A percentile compares a stretch with the other conserved stretches of the same genome.
phyloP scores from a whole-genome alignment of 2,113 vertebrate genomes.

The Pseudopipra pipra region DNA sequence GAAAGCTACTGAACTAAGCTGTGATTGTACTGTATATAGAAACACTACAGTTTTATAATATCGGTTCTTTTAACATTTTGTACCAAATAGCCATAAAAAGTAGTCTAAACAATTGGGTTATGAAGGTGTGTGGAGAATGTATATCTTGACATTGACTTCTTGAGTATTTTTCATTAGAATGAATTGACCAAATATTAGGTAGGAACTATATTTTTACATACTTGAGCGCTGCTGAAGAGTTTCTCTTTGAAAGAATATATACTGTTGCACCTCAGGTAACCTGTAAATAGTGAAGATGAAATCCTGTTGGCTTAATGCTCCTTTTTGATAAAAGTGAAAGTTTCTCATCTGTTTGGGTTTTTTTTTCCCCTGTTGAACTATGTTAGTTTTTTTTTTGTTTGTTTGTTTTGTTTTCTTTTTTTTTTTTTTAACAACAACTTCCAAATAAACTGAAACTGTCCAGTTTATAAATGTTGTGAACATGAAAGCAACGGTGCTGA shows the following conservation, averaged over 20 bases:
- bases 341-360: conserved; percentile 38
- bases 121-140: conserved; percentile 65
- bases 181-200: conserved; percentile 79
- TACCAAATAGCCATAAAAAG: conserved; percentile 77
- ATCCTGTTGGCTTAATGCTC: conserved; percentile 63
- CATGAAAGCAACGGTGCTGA: background rate
- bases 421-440: background rate
- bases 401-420: background rate
- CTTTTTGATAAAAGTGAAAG: conserved; percentile 12
- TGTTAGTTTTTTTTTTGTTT: conserved; percentile 26
- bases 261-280: conserved; percentile 81
- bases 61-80: conserved; percentile 70
- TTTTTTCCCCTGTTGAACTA: conserved; percentile 39
- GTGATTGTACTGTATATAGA: conserved; percentile 74
- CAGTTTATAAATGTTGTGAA: conserved; percentile 36
- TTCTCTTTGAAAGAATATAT: conserved; percentile 64
- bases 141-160: conserved; percentile 69
- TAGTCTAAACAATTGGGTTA: conserved; percentile 60
- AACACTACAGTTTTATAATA: conserved; percentile 79
- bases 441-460: conserved; percentile 45
- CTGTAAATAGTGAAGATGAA: conserved; percentile 65
- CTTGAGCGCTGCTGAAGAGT: conserved; percentile 79
- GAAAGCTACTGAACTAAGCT: conserved; percentile 81
- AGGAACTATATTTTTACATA: conserved; percentile 76
- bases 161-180: conserved; percentile 74